A percentile compares a stretch with the other conserved stretches of the same genome.
phyloP scores from a whole-genome alignment of 2,113 vertebrate genomes.

The Miniopterus natalensis region DNA sequence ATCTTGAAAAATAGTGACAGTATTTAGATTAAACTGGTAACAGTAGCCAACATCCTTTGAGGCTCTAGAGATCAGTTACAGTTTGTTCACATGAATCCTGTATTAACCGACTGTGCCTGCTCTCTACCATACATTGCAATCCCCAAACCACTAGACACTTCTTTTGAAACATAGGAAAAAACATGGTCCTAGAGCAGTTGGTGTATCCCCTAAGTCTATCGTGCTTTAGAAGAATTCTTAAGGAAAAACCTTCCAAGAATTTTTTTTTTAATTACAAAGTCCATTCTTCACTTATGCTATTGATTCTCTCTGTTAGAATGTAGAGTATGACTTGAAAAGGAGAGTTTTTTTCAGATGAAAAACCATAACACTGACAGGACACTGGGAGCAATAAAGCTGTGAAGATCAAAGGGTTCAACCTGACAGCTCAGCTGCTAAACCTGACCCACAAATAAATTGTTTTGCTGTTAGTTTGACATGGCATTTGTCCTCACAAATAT shows the following conservation, averaged over 20 bases:
- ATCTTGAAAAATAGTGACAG: slow-evolving; percentile 40
- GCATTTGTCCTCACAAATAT: background rate
- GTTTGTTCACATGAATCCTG: background rate
- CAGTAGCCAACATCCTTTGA: slow-evolving; percentile 2
- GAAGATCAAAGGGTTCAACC: background rate
- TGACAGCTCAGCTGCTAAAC: background rate
- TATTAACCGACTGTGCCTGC: slow-evolving; percentile 26
- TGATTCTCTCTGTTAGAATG: background rate
- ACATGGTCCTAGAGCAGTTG: background rate
- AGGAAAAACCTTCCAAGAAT: background rate
- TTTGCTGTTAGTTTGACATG: background rate
- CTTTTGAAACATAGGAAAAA: background rate
- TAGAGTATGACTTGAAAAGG: background rate
- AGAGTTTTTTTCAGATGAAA: background rate
- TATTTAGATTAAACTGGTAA: slow-evolving; percentile 66
- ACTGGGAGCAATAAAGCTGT: background rate
- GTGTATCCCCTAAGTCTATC: background rate
- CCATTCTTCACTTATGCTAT: slow-evolving; percentile 3
- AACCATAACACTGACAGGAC: background rate
- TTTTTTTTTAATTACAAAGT: slow-evolving; percentile 20
- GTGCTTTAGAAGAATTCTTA: slow-evolving; percentile 14
- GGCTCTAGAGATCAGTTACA: background rate
- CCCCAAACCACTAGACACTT: background rate
- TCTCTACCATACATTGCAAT: slow-evolving; percentile 32
- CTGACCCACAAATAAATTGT: background rate